phyloP scores from a whole-genome alignment of 2,888 invertebrate species.

The Drosophila acutilabella region DNA sequence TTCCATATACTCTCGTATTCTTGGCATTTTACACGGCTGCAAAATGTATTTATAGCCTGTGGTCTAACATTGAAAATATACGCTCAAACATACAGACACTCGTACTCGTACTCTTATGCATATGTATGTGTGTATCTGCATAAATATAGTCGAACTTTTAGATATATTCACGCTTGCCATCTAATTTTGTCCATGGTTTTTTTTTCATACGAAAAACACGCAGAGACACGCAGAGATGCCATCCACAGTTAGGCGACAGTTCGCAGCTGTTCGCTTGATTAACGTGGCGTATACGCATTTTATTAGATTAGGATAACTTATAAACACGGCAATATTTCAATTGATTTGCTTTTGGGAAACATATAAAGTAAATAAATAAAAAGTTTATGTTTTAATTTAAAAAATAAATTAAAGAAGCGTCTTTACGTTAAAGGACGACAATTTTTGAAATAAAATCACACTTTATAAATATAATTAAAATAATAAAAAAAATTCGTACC shows the following conservation, averaged over 20 bases:
- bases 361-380: neutral
- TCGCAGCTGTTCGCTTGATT: slow-evolving; percentile 46
- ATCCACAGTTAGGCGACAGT: slow-evolving; percentile 11
- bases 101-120: slow-evolving; percentile 19
- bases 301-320: slow-evolving; percentile 27
- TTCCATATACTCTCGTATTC: slow-evolving; percentile 49
- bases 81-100: slow-evolving; percentile 8
- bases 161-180: slow-evolving; percentile 27
- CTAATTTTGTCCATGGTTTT: slow-evolving; percentile 63
- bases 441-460: neutral
- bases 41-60: slow-evolving; percentile 64
- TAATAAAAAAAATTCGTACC: too few species aligned
- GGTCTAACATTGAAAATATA: slow-evolving; percentile 72
- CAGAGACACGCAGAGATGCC: slow-evolving; percentile 11
- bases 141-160: slow-evolving; percentile 9
- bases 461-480: too few species aligned
- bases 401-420: too few species aligned
- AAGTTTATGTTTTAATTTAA: too few species aligned
- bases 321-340: slow-evolving; percentile 32
- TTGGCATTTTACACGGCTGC: slow-evolving; percentile 62
- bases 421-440: too few species aligned
- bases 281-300: slow-evolving; percentile 58
- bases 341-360: neutral
- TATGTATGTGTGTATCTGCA: neutral
- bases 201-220: slow-evolving; percentile 3